phyloP scores from a whole-genome alignment of 2,797 vertebrate genomes.

The Tolypeutes matacus region DNA sequence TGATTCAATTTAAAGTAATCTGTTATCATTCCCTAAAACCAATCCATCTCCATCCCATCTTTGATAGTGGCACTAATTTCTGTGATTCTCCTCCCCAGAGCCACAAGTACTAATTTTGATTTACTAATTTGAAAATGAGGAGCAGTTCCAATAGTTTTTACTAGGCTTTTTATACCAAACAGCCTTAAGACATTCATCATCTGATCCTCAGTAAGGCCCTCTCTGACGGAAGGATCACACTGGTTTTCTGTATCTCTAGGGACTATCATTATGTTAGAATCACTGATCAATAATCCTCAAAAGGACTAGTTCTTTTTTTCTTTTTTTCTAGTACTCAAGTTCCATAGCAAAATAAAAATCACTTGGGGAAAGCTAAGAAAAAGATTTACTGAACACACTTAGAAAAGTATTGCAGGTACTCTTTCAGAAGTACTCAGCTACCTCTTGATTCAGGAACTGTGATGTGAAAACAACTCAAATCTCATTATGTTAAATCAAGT shows the following conservation, averaged over 20 bases:
- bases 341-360: slow-evolving; percentile 37
- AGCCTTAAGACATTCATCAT: background rate
- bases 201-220: background rate
- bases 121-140: slow-evolving; percentile 4
- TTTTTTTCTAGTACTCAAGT: background rate
- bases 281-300: slow-evolving; percentile 46
- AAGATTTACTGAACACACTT: background rate
- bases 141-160: background rate
- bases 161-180: background rate
- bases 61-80: background rate
- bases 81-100: background rate
- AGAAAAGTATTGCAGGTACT: background rate
- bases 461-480: background rate
- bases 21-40: background rate
- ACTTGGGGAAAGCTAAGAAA: background rate
- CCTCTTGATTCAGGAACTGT: background rate
- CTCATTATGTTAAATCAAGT: background rate
- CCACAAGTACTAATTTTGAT: background rate
- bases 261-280: slow-evolving; percentile 41
- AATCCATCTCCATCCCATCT: background rate
- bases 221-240: background rate
- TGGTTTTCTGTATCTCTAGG: slow-evolving; percentile 16
- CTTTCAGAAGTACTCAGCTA: background rate
- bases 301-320: background rate
- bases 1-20: slow-evolving; percentile 37